Evolutionary conservation across 1,140 invertebrate genomes (phyloP), one percentile per base, ranked within the genome.

Genomic region (Helicoverpa armigera): DNA sequence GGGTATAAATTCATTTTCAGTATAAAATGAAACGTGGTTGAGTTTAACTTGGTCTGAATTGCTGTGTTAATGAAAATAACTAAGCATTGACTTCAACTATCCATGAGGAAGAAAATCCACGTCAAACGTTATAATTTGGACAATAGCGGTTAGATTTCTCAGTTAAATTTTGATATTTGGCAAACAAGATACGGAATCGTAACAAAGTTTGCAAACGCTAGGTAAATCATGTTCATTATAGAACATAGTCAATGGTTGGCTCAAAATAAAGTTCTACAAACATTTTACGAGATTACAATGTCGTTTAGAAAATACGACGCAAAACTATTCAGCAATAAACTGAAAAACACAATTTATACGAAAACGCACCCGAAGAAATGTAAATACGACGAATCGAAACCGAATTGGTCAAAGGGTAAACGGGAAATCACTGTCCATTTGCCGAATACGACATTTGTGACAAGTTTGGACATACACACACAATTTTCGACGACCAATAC

Each of bases 331-430:
- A 73, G 80, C 82, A 56, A 86, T 86, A 83, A 84, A 86, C 82
- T 84, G 81, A 83, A 86, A 86, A 83, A 81, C 73, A 72, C 83
- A 83, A 83, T 80, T 84, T 81, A 82, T 78, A 82, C 75, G 16
- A 63, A 69, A 76, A 31, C 58, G 50, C 56, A 54, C 78, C 82
- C 82, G 82, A 35, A 69, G 58, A 67, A 81, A 87, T 79, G 82
- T 82, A 85, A 88, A 88, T 84, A 81, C 65, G 81, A 79, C 61
- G 79, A 84, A 87, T 83, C 77, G 82, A 82, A 85, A 83, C 80
- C 69, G 79, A 86, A 89, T 87, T 87, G 88, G 85, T 82, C 81
- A 87, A 84, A 83, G 82, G 82, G 85, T 84, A 86, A 85, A 85
- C 80, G 84, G 70, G 85, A 86, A 85, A 89, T 87, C 83, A 84